Evolutionary conservation across 2,113 vertebrate species (phyloP).

Genomic region (Dromaius novaehollandiae): DNA sequence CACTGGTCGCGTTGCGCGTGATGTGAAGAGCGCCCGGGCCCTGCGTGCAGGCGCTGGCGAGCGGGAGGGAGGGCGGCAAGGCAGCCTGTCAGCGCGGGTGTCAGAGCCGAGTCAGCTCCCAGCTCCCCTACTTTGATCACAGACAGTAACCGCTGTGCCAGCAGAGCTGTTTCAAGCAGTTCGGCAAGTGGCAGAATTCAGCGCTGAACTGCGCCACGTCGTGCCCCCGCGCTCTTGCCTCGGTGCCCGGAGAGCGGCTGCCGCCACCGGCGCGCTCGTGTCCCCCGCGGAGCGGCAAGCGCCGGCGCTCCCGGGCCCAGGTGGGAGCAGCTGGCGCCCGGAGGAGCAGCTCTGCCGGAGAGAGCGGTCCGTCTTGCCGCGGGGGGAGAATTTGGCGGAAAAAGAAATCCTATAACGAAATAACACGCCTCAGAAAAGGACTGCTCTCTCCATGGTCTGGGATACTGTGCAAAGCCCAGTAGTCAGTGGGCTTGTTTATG

Average conservation of each 20-base stretch:
- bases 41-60: neutral
- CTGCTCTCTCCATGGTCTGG: neutral
- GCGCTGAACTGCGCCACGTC: neutral
- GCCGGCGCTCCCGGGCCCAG: neutral
- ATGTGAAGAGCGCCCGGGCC: neutral
- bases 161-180: conserved; percentile 27
- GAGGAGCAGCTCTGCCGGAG: neutral
- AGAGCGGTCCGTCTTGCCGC: neutral
- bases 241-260: neutral
- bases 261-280: neutral
- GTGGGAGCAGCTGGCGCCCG: neutral
- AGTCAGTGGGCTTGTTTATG: conserved; percentile 1
- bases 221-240: accelerated
- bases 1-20: neutral
- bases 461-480: neutral
- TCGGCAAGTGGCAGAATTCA: conserved; percentile 16
- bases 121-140: conserved; percentile 19
- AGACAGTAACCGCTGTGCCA: neutral
- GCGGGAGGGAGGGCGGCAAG: neutral
- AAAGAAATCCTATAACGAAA: neutral
- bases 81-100: neutral
- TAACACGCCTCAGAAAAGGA: neutral
- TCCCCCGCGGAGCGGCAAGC: neutral
- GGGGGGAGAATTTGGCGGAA: neutral
- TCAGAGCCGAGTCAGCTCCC: neutral